Evolutionary conservation across 2,888 invertebrate species (phyloP), one percentile per base, ranked within the genome.

Genomic region (Morpho deidamia): DNA sequence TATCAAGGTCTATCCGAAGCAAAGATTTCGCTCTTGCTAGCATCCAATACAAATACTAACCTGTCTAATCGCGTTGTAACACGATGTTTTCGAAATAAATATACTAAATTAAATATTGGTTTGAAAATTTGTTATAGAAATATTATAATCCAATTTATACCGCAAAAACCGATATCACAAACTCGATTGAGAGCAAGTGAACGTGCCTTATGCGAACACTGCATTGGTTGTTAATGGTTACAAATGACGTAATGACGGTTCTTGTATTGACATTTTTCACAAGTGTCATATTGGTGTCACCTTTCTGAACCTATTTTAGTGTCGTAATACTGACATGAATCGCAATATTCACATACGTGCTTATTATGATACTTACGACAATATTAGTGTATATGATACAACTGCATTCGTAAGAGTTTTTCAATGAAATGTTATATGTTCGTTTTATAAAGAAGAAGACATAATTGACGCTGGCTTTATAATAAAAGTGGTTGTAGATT

Each of bases 211-310:
- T 53, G 47, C 44, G 47, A 53, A 37, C 47, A 47, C 11, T 37
- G 45, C 49, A 53, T 56, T 56, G 53, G 51, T 23, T 5, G 23
- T 56, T 48, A 56, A 47, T 47, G 34, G 44, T 53, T 59, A 49
- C 51, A 46, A 45, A 34, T 61, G 57, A 60, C 45, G 55, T 60
- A 61, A 61, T 47, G 32, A 9, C 8, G 34, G 44, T 46, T 47
- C 49, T 51, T 56, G 51, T 59, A 59, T 59, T 61, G 56, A 56
- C 54, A 54, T 51, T 60, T 58, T 55, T 53, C 53, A 53, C 61
- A 60, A 57, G 61, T 61, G 58, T 56, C 55, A 54, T 50, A 60
- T 58, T 54, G 55, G 60, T 61, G 60, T 61, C 61, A 58, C 10
- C 35, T 51, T 51, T 53, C 45, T 56, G 34, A 51, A 49, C 14